These are phyloP conservation scores for Sphaerophoria taeniata DNA, from an alignment of 2,888 invertebrate species.

Conservation along the genomic window DNA sequence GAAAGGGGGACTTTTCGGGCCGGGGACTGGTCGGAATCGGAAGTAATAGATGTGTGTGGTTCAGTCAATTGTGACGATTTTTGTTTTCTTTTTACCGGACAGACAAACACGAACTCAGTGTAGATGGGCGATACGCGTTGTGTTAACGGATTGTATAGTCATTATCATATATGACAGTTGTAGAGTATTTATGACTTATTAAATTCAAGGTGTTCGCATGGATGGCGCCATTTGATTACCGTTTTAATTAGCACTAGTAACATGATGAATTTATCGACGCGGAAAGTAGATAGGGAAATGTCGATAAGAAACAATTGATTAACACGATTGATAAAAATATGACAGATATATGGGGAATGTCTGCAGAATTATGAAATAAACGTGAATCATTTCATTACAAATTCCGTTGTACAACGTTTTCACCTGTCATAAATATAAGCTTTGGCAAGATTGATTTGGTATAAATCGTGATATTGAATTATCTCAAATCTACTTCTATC, in stretches of 20 bases:
- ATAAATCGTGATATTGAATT: too few relatives aligned
- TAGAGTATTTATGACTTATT: constrained; percentile 67
- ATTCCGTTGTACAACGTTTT: too few relatives aligned
- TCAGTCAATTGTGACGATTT: constrained; percentile 1
- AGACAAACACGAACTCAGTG: neutral
- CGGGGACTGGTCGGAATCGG: constrained; percentile 42
- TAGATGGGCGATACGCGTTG: constrained; percentile 6
- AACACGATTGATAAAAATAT: constrained; percentile 27
- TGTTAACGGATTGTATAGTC: constrained; percentile 36
- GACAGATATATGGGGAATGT: neutral
- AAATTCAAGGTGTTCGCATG: constrained; percentile 66
- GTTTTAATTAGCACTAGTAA: constrained; percentile 65
- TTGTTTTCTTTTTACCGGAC: constrained; percentile 10
- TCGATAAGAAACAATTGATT: constrained; percentile 25
- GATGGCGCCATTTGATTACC: constrained; percentile 72
- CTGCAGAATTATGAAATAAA: too few relatives aligned
- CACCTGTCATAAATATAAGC: too few relatives aligned
- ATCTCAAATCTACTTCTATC: too few relatives aligned
- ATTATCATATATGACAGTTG: constrained; percentile 29
- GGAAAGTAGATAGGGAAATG: constrained; percentile 41
- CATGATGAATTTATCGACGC: constrained; percentile 59
- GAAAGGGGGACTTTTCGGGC: constrained; percentile 24
- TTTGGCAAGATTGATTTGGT: too few relatives aligned
- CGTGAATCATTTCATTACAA: too few relatives aligned
- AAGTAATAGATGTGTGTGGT: constrained; percentile 6